Percentiles rank a stretch among this genome's conserved stretches.
Conservation (phyloP, 2,888 invertebrate genomes). For the Cataglyphis altisquamis region DNA sequence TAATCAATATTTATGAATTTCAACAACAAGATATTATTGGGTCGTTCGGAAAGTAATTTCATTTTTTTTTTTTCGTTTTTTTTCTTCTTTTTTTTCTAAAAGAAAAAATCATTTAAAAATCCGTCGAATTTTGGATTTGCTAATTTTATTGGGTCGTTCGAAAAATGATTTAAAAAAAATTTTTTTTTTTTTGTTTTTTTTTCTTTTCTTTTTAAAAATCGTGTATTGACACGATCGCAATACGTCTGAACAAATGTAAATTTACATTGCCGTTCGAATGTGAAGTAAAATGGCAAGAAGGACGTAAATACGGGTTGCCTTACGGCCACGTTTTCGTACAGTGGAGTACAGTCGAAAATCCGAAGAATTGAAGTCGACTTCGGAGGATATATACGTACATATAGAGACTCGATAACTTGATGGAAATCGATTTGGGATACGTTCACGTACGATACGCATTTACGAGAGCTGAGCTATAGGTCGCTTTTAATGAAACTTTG, state of each 20-base stretch:
- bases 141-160: too few relatives aligned
- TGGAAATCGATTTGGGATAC: conserved; percentile 71
- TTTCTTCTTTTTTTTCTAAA: too few relatives aligned
- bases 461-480: conserved; percentile 64
- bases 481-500: conserved; percentile 75
- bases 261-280: conserved; percentile 24
- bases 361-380: conserved; percentile 65
- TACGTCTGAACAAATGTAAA: conserved; percentile 23
- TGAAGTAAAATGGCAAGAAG: conserved; percentile 18
- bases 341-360: not conserved
- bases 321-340: conserved; percentile 26
- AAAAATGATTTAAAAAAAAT: too few relatives aligned
- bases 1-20: not conserved
- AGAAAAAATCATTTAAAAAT: too few relatives aligned
- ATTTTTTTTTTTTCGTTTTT: too few relatives aligned
- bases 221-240: conserved; percentile 21
- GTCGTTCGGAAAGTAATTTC: too few relatives aligned
- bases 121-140: too few relatives aligned
- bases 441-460: conserved; percentile 54
- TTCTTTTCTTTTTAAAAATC: too few relatives aligned
- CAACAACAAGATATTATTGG: not conserved
- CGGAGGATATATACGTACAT: conserved; percentile 27
- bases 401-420: conserved; percentile 54
- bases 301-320: conserved; percentile 43
- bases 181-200: too few relatives aligned